Evolutionary conservation across 2,113 vertebrate genomes (phyloP), one percentile per base, ranked within the genome.

Genomic region (Myotis davidii): DNA sequence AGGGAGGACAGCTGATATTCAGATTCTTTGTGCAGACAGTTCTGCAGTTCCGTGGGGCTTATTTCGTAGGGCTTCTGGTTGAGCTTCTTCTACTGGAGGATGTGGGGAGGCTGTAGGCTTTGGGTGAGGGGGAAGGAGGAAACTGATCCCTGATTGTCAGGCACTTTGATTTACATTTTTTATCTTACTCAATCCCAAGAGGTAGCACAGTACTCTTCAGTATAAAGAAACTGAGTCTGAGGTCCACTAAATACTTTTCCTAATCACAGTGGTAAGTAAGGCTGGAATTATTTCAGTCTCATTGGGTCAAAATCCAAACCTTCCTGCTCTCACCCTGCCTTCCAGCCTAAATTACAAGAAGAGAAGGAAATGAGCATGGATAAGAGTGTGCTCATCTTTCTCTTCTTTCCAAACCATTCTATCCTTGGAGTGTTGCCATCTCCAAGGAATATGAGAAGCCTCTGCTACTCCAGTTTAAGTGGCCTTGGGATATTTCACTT

Each of bases 401-500:
- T 76, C 67, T 82, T 72, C 59, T 74, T 50, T 84, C 69, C 45
- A 79, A 74, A 59, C 50, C 79, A 21, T 56, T 67, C 64, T 72
- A 5, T 88, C 85, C 70, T 70, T 90, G 91, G 92, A 88, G 48
- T 45, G 93, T 77, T 85, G 74, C 59, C 86, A 91, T 21, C 17
- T 34, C 45, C 29, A 48, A 89, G 64, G 95, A 96, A 95, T 88
- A 91, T 91, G 82, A 87, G 93, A 81, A 79, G 34, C 59, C 23
- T 25, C 86, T 52, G 79, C 29, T 42, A 81, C 79, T 56, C 45
- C 16, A 48, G 82, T 73, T 85, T 83, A 3, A 78, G 86, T 7
- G 21, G 86, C 89, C 79, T 32, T 85, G 83, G 89, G 85, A 93
- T 76, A 76, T 83, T 94, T 83, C 69, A 84, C 94, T 37, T 42